These are phyloP conservation scores for Eulimnadia texana DNA, from an alignment of 1,140 invertebrate genomes.

Conservation along the genomic window DNA sequence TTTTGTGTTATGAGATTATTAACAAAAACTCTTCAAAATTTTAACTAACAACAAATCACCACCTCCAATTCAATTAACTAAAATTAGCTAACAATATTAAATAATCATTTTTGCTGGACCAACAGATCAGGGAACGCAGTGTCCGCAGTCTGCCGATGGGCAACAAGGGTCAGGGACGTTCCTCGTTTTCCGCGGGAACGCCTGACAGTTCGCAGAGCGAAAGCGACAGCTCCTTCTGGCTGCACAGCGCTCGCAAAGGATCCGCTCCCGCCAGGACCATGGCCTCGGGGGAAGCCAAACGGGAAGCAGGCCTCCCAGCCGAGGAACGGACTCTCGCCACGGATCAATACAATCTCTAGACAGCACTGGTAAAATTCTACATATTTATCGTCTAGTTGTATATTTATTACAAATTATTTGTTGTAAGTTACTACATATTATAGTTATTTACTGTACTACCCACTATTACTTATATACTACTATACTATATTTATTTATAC, in stretches of 20 bases:
- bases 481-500: too few relatives aligned
- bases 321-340: slow-evolving; percentile 61
- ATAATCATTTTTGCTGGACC: slow-evolving; percentile 6
- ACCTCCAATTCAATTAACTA: too few relatives aligned
- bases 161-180: slow-evolving; percentile 44
- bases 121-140: slow-evolving; percentile 74
- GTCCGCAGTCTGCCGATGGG: slow-evolving; percentile 71
- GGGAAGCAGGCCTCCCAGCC: slow-evolving; percentile 56
- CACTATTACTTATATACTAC: too few relatives aligned
- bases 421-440: neutral
- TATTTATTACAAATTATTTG: neutral
- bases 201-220: slow-evolving; percentile 67
- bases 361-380: slow-evolving; percentile 49
- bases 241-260: slow-evolving; percentile 25
- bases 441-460: neutral
- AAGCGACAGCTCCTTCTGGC: slow-evolving; percentile 52
- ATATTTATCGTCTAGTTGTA: neutral
- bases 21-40: too few relatives aligned
- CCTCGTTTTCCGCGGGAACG: slow-evolving; percentile 60
- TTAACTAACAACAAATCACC: too few relatives aligned
- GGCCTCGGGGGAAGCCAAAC: slow-evolving; percentile 34
- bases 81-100: too few relatives aligned
- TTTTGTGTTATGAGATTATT: neutral
- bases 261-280: slow-evolving; percentile 22
- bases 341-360: slow-evolving; percentile 83